A percentile compares a stretch with the other conserved stretches of the same genome.
phyloP scores from a whole-genome alignment of 2,888 invertebrate genomes.

The Malthinus flaveolus region DNA sequence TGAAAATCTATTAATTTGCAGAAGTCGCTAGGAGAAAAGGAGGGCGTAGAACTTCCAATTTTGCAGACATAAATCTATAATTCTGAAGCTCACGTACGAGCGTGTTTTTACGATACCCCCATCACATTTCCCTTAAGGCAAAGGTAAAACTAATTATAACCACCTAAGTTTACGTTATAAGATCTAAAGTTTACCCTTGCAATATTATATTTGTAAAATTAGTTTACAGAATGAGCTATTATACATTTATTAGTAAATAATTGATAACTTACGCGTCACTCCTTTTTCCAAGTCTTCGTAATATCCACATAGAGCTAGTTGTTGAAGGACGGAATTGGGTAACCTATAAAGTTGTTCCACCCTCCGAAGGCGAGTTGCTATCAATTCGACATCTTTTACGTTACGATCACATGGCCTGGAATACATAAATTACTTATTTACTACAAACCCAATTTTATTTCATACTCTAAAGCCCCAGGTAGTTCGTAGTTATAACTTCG shows the following conservation, averaged over 20 bases:
- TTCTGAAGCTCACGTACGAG: slow-evolving; percentile 3
- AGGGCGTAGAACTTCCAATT: neutral
- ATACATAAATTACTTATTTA: slow-evolving; percentile 35
- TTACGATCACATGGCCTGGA: slow-evolving; percentile 73
- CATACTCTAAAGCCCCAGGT: too few species aligned
- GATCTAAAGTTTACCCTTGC: too few species aligned
- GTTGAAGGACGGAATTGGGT: slow-evolving; percentile 71
- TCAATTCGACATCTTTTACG: slow-evolving; percentile 72
- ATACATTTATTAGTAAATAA: neutral
- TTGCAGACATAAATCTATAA: slow-evolving; percentile 3
- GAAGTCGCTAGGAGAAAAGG: too few species aligned
- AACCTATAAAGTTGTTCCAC: slow-evolving; percentile 66
- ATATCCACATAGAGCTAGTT: slow-evolving; percentile 74
- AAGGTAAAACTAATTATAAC: slow-evolving; percentile 11
- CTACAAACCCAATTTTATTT: neutral
- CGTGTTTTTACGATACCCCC: slow-evolving; percentile 3
- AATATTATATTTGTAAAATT: too few species aligned
- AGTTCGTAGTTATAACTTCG: too few species aligned
- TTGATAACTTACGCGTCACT: slow-evolving; percentile 68
- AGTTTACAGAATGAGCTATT: too few species aligned
- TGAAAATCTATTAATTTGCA: too few species aligned
- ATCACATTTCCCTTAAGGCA: neutral
- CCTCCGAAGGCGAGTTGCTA: slow-evolving; percentile 66
- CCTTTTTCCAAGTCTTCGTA: slow-evolving; percentile 79
- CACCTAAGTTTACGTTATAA: neutral